Evolutionary conservation across 2,797 vertebrate genomes (phyloP), one percentile per base, ranked within the genome.

Genomic region (Phrynocephalus guinanensis): DNA sequence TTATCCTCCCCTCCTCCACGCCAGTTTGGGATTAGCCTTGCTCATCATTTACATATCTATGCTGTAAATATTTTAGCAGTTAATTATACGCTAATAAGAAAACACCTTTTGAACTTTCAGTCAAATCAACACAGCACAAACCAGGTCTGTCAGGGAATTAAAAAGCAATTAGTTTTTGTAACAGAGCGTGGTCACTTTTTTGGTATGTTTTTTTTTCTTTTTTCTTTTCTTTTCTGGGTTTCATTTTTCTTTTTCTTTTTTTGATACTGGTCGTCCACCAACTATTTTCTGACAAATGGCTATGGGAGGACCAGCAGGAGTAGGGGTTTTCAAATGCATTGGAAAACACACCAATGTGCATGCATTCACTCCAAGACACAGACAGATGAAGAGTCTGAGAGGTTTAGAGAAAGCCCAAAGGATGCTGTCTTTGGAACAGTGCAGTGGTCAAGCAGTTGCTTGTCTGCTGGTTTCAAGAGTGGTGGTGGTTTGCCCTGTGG

Each of bases 11-110:
- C 86, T 20, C n/a, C 28, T 7, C 8, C 1, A 1, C n/a, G 38
- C 90, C 0, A 22, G 79, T 93, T 92, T 88, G 92, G 92, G 88
- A 90, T 96, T 95, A 96, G 95, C 93, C 92, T 96, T 95, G 72
- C 92, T 89, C 91, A 89, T 86, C 89, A 96, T 95, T 97, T 96
- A 93, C 92, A 94, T 96, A 95, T 94, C 92, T 91, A 3, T 94
- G 94, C 91, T 93, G 96, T 96, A 97, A 96, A 96, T 96, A 96
- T 96, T 97, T 96, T 94, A 96, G 95, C 91, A 92, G 94, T 94
- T 97, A 96, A 97, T 96, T 96, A 95, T 95, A 92, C 95, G 91
- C 91, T 96, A 96, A 95, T 97, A 95, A 93, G 95, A 95, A 97
- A 96, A 96, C 95, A 96, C 93, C 94, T 97, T 95, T 96, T 96